Evolutionary conservation across 2,888 invertebrate species (phyloP), one percentile per base, ranked within the genome.

Genomic region (Synergus japonicus): DNA sequence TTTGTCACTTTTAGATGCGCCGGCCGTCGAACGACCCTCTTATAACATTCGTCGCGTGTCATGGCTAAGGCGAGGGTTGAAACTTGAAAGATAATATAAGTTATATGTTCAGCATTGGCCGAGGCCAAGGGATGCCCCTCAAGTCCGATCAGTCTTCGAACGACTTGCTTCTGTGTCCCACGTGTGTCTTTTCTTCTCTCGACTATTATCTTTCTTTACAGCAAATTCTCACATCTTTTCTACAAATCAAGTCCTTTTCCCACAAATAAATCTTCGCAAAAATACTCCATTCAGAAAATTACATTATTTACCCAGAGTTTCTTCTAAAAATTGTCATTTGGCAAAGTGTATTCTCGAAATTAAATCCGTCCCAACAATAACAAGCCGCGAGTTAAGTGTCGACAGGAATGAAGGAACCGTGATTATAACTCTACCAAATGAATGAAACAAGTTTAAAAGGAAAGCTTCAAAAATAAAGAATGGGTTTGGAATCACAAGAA

Each of bases 121-220:
- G 92, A 92, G 92, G 92, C 90, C 92, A 90, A 89, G 91, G 87
- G 92, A 92, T 90, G 88, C 92, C 92, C 88, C 90, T 91, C 92
- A 92, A 92, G 92, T 92, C 88, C 87, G 86, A 82, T 86, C 89
- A 91, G 91, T 91, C 91, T 91, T 91, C 87, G 78, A 86, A 86
- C 89, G 85, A 86, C 89, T 88, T 85, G 87, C 88, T 86, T 85
- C 85, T 88, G 86, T 83, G 88, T 81, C 83, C 88, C 88, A 90
- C 90, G 90, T 88, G 88, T 86, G 81, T 84, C 10, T 49, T 73
- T 73, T 73, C 73, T 37, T 54, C 54, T 49, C 73, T 54, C 29
- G 54, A 37, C 49, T 29, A 73, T 54, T 73, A 73, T 73, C 73
- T 54, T 54, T 73, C 65, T 41, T 65, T 7, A n/a, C 8, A 41